Percentiles rank a stretch among this genome's conserved stretches.
phyloP scores from a whole-genome alignment of 2,113 vertebrate species.

The Bothrops jararaca region DNA sequence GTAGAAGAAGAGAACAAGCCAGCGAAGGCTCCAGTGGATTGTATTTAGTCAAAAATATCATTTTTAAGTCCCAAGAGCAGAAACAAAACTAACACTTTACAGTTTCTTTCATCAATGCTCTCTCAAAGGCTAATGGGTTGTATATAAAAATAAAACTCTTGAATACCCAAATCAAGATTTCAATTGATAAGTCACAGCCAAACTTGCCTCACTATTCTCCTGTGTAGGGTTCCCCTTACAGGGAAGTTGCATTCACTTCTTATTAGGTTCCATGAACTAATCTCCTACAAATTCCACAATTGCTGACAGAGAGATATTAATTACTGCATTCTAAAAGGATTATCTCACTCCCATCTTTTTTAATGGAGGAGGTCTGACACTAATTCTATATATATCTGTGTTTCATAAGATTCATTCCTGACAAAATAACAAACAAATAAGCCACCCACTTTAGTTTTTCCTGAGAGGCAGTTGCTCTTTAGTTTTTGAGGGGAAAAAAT shows the following conservation, averaged over 20 bases:
- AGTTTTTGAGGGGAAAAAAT: constrained; percentile 25
- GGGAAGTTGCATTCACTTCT: constrained; percentile 34
- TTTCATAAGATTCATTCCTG: constrained; percentile 20
- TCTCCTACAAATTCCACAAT: constrained; percentile 60
- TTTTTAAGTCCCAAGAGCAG: constrained; percentile 3
- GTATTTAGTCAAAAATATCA: constrained; percentile 28
- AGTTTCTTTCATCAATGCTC: constrained; percentile 37
- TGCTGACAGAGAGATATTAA: constrained; percentile 58
- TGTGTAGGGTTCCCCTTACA: constrained; percentile 35
- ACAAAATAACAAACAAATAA: background rate
- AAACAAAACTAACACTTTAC: constrained; percentile 27
- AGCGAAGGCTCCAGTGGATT: constrained; percentile 23
- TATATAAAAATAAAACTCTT: constrained; percentile 29
- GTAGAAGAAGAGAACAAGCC: background rate
- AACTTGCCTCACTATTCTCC: constrained; percentile 33
- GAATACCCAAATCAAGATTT: constrained; percentile 33
- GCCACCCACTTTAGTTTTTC: background rate
- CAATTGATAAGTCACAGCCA: constrained; percentile 44
- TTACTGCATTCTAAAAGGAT: constrained; percentile 61
- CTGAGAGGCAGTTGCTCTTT: background rate
- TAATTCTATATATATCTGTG: background rate
- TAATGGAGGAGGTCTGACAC: constrained; percentile 30
- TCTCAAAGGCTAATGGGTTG: constrained; percentile 25
- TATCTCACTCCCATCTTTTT: constrained; percentile 32
- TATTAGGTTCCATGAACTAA: constrained; percentile 62